Evolutionary conservation across 2,888 invertebrate species (phyloP), one percentile per base, ranked within the genome.

Genomic region (Fragum sueziense): DNA sequence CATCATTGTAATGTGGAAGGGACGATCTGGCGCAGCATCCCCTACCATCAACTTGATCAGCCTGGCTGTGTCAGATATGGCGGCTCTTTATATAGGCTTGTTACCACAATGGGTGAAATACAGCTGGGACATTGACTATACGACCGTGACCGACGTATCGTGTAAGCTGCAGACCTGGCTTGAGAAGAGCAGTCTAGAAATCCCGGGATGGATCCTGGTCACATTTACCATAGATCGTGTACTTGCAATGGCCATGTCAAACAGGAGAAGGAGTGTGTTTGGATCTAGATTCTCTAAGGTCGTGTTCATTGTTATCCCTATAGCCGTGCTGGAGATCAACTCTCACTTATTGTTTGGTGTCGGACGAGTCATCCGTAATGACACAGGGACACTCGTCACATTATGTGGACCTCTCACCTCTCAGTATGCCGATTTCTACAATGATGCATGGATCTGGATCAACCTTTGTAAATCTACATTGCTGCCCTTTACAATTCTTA

Each of bases 161-260:
- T 88, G 88, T 41, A 85, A 88, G 79, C 59, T 88, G 7, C 87
- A 90, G 73, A 76, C 76, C 27, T 88, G 86, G 81, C 52, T 89
- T 41, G 86, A 87, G 71, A 90, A 89, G 71, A 73, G 80, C 29
- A 79, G 84, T n/a, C 76, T 88, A 2, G 87, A 91, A 70, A 74
- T 86, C 14, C 87, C 89, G 6, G 87, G 88, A 6, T 91, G 91
- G 91, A 83, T 89, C 14, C 82, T 91, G 7, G 86, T 86, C 25
- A 84, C 88, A 27, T 86, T 91, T 47, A 90, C 89, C 7, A 74
- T 87, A 4, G 91, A 91, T 67, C 76, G 91, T 14, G n/a, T n/a
- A n/a, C n/a, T n/a, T n/a, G 37, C 37, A 37, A 37, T 14, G 6
- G 7, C 14, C 14, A 14, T 37, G 37, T 14, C 37, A 9, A 9